These are phyloP conservation scores for Hemaris fuciformis DNA, from an alignment of 2,888 invertebrate genomes.

Conservation along the genomic window DNA sequence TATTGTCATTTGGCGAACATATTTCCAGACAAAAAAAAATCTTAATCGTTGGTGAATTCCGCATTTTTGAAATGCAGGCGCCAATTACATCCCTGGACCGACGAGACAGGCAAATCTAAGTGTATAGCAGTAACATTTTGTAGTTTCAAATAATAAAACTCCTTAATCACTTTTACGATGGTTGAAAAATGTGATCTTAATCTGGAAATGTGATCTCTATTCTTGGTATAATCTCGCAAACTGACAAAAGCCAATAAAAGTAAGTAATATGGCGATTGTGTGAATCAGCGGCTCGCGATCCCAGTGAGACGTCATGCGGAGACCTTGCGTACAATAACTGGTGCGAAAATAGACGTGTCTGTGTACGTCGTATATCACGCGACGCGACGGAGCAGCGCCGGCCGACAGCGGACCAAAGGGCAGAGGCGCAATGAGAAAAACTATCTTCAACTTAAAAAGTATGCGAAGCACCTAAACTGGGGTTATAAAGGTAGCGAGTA, in stretches of 20 bases:
- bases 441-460: too few species aligned
- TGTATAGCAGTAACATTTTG: too few species aligned
- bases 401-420: not conserved
- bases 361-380: conserved; percentile 7
- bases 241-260: not conserved
- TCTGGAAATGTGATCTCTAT: too few species aligned
- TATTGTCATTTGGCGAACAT: too few species aligned
- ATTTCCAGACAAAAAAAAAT: too few species aligned
- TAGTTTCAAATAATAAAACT: not conserved
- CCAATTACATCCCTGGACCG: too few species aligned
- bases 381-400: not conserved
- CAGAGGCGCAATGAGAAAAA: not conserved
- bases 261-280: not conserved
- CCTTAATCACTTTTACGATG: not conserved
- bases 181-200: not conserved
- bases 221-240: not conserved
- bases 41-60: too few species aligned
- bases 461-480: too few species aligned
- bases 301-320: not conserved
- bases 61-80: too few species aligned
- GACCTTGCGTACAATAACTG: not conserved
- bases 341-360: not conserved
- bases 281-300: not conserved
- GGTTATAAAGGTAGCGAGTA: too few species aligned
- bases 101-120: too few species aligned